Conservation (phyloP, 2,888 invertebrate genomes). For the Esperia sulphurella region DNA sequence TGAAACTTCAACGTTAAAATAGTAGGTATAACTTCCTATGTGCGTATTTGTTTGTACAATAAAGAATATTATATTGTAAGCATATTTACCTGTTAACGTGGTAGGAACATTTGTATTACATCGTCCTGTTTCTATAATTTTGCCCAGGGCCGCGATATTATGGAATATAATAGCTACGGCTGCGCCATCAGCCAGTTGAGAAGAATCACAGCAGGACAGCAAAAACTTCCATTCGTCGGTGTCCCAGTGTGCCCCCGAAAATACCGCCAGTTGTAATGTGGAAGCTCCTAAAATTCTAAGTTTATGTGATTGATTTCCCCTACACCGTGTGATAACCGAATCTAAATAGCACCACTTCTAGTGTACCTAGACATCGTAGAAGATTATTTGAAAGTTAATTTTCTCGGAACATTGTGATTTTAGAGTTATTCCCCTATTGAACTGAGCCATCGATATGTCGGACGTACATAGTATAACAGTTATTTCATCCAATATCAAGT, state of each 20-base stretch:
- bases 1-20: no score
- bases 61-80: background rate
- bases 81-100: constrained; percentile 55
- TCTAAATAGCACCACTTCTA: no score
- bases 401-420: no score
- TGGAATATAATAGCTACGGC: constrained; percentile 68
- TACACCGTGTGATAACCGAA: no score
- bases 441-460: no score
- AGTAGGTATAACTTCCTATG: no score
- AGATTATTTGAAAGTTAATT: no score
- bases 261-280: constrained; percentile 66
- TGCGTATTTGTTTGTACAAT: no score
- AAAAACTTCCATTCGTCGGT: constrained; percentile 55
- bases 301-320: background rate
- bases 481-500: no score
- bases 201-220: constrained; percentile 65
- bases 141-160: constrained; percentile 51
- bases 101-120: constrained; percentile 68
- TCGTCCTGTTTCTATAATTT: constrained; percentile 60
- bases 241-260: constrained; percentile 58
- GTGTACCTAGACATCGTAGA: no score
- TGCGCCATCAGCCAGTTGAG: constrained; percentile 69
- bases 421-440: no score
- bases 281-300: constrained; percentile 53
- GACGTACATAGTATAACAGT: no score